These are phyloP conservation scores for Camponotus pennsylvanicus DNA, from an alignment of 1,140 invertebrate genomes.

Conservation along the genomic window DNA sequence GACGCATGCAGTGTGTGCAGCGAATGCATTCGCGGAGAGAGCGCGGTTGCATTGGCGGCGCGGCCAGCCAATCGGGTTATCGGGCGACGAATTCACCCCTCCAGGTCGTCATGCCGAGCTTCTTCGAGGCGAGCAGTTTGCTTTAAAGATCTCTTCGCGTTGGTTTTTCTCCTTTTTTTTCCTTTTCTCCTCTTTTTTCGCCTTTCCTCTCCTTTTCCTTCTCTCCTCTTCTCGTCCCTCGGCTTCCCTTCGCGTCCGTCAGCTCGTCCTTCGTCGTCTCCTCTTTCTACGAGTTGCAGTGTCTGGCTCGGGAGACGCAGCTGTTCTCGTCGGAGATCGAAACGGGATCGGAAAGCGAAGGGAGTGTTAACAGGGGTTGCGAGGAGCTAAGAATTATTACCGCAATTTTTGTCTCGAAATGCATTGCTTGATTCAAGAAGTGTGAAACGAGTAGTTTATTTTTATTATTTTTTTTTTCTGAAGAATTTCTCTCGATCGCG, in stretches of 20 bases:
- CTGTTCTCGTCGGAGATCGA: conserved; percentile 47
- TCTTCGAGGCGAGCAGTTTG: conserved; percentile 79
- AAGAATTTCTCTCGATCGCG: not conserved
- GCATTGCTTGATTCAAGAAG: not conserved
- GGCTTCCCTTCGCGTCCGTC: conserved; percentile 31
- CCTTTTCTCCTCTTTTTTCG: conserved; percentile 60
- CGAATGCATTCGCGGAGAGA: conserved; percentile 70
- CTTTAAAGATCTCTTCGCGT: conserved; percentile 79
- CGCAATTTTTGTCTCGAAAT: not conserved
- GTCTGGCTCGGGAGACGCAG: conserved; percentile 34
- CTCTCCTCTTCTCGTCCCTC: conserved; percentile 68
- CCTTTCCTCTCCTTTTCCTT: conserved; percentile 60
- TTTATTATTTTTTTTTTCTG: not conserved
- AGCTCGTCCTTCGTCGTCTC: conserved; percentile 4
- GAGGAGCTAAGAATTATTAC: not conserved
- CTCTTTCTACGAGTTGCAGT: conserved; percentile 43
- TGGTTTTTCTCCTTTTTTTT: conserved; percentile 42
- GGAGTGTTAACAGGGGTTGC: conserved; percentile 16
- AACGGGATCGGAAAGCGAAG: conserved; percentile 25
- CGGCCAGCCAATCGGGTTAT: conserved; percentile 81
- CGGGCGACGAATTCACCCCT: conserved; percentile 80
- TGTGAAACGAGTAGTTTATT: not conserved
- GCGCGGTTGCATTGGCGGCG: conserved; percentile 79
- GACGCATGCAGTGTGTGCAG: conserved; percentile 53
- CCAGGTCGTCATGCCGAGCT: conserved; percentile 70